A percentile compares a stretch with the other conserved stretches of the same genome.
Evolutionary conservation across 2,888 invertebrate genomes (phyloP).

Genomic region (Tuberolachnus salignus): DNA sequence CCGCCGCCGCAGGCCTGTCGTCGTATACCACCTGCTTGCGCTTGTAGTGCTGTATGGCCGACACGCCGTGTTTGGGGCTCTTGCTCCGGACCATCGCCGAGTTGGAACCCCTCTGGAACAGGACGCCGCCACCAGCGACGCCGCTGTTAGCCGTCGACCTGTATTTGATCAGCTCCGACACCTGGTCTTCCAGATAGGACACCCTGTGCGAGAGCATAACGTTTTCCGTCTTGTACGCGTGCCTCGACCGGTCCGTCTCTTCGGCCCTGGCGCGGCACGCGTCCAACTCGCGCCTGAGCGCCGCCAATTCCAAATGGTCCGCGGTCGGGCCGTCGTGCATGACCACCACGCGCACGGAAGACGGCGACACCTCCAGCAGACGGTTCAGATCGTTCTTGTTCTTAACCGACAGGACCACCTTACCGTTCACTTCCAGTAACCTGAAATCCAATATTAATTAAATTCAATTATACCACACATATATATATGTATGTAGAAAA

Average conservation of each 20-base stretch:
- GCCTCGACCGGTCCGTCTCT: constrained; percentile 70
- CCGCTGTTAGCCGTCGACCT: background rate
- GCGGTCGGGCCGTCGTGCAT: constrained; percentile 62
- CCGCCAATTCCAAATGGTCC: constrained; percentile 61
- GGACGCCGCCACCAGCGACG: constrained; percentile 30
- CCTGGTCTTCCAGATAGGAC: constrained; percentile 88
- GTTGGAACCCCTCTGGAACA: constrained; percentile 43
- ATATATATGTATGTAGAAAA: no score
- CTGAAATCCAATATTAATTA: no score
- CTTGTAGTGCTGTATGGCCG: constrained; percentile 52
- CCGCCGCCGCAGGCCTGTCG: background rate
- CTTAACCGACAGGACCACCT: constrained; percentile 72
- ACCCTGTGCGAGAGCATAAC: constrained; percentile 84
- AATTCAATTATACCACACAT: no score
- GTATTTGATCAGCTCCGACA: constrained; percentile 65
- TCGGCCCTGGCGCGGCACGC: constrained; percentile 69
- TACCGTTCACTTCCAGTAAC: constrained; percentile 82
- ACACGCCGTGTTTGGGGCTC: constrained; percentile 51
- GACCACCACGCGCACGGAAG: constrained; percentile 72
- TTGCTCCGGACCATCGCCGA: constrained; percentile 52
- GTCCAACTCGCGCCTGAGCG: constrained; percentile 69
- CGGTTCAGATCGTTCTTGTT: constrained; percentile 74
- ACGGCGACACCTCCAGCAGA: constrained; percentile 69
- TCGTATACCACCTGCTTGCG: constrained; percentile 46
- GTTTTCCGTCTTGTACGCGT: constrained; percentile 74